phyloP scores from a whole-genome alignment of 2,888 invertebrate genomes.

The Raillietiella orientalis region DNA sequence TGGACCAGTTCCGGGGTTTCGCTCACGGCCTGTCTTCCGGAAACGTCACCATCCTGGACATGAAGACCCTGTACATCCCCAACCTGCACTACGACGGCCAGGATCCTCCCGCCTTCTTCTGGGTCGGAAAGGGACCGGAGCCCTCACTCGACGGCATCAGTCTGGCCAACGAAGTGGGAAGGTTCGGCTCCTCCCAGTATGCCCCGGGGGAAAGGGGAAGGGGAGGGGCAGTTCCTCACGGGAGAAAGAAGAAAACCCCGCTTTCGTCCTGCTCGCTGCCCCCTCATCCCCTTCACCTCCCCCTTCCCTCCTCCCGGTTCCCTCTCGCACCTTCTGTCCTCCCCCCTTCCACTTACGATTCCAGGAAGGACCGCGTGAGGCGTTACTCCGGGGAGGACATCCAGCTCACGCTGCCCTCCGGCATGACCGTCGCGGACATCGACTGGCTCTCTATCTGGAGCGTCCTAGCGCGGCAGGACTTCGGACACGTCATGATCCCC shows the following conservation, averaged over 20 bases:
- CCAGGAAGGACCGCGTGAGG: slow-evolving; percentile 23
- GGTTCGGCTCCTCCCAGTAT: slow-evolving; percentile 12
- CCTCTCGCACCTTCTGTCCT: not conserved
- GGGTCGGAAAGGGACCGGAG: slow-evolving; percentile 63
- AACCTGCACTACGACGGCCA: slow-evolving; percentile 71
- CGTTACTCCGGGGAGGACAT: slow-evolving; percentile 74
- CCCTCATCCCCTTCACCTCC: slow-evolving; percentile 1
- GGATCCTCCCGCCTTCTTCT: slow-evolving; percentile 72
- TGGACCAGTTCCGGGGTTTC: slow-evolving; percentile 53
- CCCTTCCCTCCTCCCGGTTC: not conserved
- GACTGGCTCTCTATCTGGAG: slow-evolving; percentile 79
- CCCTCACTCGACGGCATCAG: slow-evolving; percentile 24
- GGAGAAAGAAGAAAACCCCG: too few relatives aligned
- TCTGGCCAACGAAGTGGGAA: slow-evolving; percentile 53
- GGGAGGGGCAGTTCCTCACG: too few relatives aligned
- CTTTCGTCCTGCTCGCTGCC: not conserved
- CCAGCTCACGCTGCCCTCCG: slow-evolving; percentile 52
- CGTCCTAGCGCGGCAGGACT: slow-evolving; percentile 58
- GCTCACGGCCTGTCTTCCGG: slow-evolving; percentile 67
- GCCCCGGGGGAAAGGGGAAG: too few relatives aligned
- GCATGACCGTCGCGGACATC: slow-evolving; percentile 55
- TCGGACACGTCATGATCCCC: slow-evolving; percentile 59
- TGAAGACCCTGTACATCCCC: slow-evolving; percentile 66
- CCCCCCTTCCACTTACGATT: not conserved
- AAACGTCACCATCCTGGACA: slow-evolving; percentile 63